A percentile compares a stretch with the other conserved stretches of the same genome.
Evolutionary conservation across 2,888 invertebrate species (phyloP).

Genomic region (Amorpha juglandis): DNA sequence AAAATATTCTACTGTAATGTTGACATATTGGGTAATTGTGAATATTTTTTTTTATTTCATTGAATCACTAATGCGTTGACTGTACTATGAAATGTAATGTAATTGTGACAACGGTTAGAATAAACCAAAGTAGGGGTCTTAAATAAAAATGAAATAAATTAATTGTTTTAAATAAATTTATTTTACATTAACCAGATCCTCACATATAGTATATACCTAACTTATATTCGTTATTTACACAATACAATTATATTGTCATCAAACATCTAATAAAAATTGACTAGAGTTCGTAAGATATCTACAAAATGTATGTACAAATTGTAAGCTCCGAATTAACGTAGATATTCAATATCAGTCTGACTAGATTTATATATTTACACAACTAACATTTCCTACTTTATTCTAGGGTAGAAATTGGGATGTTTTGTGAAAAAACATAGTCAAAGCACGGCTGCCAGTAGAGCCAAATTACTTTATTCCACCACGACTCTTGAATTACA

Average conservation of each 20-base stretch:
- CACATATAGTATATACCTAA: slow-evolving; percentile 65
- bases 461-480: too few species aligned
- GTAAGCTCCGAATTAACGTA: slow-evolving; percentile 77
- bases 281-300: slow-evolving; percentile 75
- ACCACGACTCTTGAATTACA: too few species aligned
- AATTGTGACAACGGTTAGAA: background rate
- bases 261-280: slow-evolving; percentile 82
- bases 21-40: too few species aligned
- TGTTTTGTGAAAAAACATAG: too few species aligned
- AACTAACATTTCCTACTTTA: slow-evolving; percentile 12
- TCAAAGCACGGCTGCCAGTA: too few species aligned
- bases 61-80: too few species aligned
- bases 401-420: background rate
- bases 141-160: slow-evolving; percentile 8
- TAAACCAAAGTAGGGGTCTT: background rate
- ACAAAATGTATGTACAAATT: slow-evolving; percentile 77
- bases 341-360: slow-evolving; percentile 74
- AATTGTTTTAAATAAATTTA: slow-evolving; percentile 61
- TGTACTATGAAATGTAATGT: background rate
- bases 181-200: slow-evolving; percentile 70
- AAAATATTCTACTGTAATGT: too few species aligned
- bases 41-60: too few species aligned
- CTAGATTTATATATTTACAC: slow-evolving; percentile 58
- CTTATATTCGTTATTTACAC: slow-evolving; percentile 64
- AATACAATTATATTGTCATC: slow-evolving; percentile 81